phyloP scores from a whole-genome alignment of 2,888 invertebrate species.

The Scotopteryx bipunctaria region DNA sequence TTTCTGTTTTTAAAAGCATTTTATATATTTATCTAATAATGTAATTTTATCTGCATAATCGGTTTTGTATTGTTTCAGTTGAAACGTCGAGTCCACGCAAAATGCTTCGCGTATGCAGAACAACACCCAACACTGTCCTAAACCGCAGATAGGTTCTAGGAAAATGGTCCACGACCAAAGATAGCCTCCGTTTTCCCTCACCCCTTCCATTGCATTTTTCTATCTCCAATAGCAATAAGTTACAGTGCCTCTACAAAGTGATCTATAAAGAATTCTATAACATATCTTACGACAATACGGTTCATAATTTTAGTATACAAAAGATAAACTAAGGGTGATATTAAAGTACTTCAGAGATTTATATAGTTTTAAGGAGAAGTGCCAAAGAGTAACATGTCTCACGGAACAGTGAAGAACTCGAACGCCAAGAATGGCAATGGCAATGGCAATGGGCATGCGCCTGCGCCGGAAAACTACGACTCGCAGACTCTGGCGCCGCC shows the following conservation, averaged over 20 bases:
- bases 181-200: slow-evolving; percentile 48
- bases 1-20: neutral
- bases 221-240: slow-evolving; percentile 37
- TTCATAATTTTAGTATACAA: slow-evolving; percentile 31
- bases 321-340: slow-evolving; percentile 33
- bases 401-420: slow-evolving; percentile 52
- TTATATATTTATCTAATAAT: neutral
- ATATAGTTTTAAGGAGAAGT: slow-evolving; percentile 34
- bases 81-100: slow-evolving; percentile 39
- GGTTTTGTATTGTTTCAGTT: slow-evolving; percentile 56
- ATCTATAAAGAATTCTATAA: slow-evolving; percentile 38
- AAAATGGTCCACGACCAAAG: slow-evolving; percentile 64
- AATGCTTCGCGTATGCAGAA: slow-evolving; percentile 50
- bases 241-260: slow-evolving; percentile 41
- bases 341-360: slow-evolving; percentile 36
- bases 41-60: neutral
- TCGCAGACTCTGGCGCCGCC: slow-evolving; percentile 84
- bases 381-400: slow-evolving; percentile 66
- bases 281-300: slow-evolving; percentile 61
- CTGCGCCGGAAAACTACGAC: slow-evolving; percentile 57
- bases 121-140: slow-evolving; percentile 48
- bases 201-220: slow-evolving; percentile 47
- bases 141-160: slow-evolving; percentile 59
- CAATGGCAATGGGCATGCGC: slow-evolving; percentile 55
- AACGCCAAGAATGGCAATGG: slow-evolving; percentile 61